Evolutionary conservation across 1,140 invertebrate species (phyloP).

Genomic region (Atta cephalotes): DNA sequence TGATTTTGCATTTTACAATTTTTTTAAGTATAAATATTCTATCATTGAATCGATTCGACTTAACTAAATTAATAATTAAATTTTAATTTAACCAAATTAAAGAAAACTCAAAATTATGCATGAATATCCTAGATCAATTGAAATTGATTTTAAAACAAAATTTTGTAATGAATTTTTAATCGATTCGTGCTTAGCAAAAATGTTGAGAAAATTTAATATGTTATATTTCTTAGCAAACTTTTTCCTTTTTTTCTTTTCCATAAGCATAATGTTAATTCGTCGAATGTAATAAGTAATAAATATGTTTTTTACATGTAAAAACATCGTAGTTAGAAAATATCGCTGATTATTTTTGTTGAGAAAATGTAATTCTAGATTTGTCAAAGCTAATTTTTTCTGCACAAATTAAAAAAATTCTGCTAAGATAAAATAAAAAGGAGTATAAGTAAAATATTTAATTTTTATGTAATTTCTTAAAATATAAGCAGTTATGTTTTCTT

Average conservation of each 20-base stretch:
- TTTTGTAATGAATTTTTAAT: not conserved
- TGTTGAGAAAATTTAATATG: not conserved
- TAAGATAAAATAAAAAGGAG: not conserved
- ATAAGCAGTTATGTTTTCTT: not conserved
- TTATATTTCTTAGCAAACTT: not conserved
- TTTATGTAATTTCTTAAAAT: not conserved
- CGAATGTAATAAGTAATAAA: not conserved
- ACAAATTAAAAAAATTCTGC: not conserved
- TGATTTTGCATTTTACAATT: not conserved
- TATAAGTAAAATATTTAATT: not conserved
- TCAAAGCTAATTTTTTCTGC: not conserved
- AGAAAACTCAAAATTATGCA: not conserved
- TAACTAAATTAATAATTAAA: not conserved
- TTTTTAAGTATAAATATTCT: not conserved
- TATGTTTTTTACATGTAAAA: not conserved
- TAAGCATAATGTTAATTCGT: not conserved
- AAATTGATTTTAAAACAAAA: not conserved
- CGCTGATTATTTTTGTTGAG: not conserved
- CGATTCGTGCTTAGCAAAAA: not conserved
- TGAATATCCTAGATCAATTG: not conserved
- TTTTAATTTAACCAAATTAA: not conserved
- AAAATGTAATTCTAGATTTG: not conserved
- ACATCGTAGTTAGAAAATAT: not conserved
- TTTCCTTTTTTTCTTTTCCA: not conserved
- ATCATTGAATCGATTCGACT: not conserved